Evolutionary conservation across 2,797 vertebrate species (phyloP).

Genomic region (Eleutherodactylus coqui): DNA sequence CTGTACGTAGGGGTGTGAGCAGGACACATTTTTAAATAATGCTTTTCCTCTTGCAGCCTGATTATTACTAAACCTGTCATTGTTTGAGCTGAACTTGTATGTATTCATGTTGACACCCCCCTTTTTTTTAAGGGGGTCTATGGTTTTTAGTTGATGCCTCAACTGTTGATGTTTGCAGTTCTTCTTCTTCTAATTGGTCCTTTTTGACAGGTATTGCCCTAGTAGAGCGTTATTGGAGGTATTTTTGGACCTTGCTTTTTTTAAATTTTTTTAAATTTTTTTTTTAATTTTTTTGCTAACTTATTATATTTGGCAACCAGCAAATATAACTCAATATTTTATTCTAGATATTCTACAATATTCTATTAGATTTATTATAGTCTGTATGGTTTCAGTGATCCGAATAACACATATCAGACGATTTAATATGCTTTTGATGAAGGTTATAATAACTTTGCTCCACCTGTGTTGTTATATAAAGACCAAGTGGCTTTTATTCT

Average conservation of each 20-base stretch:
- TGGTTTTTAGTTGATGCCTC: not conserved
- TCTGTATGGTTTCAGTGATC: too few relatives aligned
- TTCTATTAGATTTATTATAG: too few relatives aligned
- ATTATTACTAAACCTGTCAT: constrained; percentile 1
- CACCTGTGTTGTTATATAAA: not conserved
- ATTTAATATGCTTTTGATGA: not conserved
- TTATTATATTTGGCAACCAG: too few relatives aligned
- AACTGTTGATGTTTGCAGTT: not conserved
- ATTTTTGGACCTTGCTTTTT: too few relatives aligned
- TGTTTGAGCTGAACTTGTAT: not conserved
- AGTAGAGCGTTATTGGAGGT: too few relatives aligned
- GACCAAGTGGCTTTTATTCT: constrained; percentile 1
- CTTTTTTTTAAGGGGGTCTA: not conserved
- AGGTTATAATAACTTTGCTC: not conserved
- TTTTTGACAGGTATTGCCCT: not conserved
- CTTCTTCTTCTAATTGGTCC: not conserved
- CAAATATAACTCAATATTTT: too few relatives aligned
- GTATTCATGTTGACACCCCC: not conserved
- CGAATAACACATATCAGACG: too few relatives aligned
- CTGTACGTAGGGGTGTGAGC: constrained; percentile 54
- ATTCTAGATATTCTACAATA: too few relatives aligned
- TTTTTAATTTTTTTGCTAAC: too few relatives aligned
- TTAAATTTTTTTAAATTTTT: too few relatives aligned
- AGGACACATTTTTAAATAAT: constrained; percentile 58
- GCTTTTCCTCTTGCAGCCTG: constrained; percentile 25